phyloP scores from a whole-genome alignment of 23 tunicate genomes.

The Halocynthia roretzi region DNA sequence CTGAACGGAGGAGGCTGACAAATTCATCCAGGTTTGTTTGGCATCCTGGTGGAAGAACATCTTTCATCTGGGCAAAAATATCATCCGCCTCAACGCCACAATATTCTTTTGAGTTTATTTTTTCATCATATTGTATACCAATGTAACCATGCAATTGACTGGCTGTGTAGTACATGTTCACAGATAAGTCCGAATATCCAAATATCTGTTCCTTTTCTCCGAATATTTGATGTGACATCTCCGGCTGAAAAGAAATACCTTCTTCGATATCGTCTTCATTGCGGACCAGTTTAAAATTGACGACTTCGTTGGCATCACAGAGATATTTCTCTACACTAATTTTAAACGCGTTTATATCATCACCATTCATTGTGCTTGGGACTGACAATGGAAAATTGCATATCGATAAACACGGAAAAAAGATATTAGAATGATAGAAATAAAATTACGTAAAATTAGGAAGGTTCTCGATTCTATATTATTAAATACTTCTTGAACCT shows the following conservation, averaged over 20 bases:
- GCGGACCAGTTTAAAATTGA: slow-evolving; percentile 50
- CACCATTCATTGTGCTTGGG: slow-evolving; percentile 1
- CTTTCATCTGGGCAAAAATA: slow-evolving; percentile 42
- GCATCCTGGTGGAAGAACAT: slow-evolving; percentile 43
- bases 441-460: no score
- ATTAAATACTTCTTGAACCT: no score
- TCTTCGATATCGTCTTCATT: slow-evolving; percentile 39
- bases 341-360: slow-evolving; percentile 7
- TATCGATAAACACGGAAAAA: no score
- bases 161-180: slow-evolving; percentile 62
- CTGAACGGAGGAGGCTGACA: slow-evolving; percentile 29
- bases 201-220: slow-evolving; percentile 97
- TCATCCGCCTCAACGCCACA: slow-evolving; percentile 74
- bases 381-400: no score
- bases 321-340: slow-evolving; percentile 30
- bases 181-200: slow-evolving; percentile 57
- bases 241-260: slow-evolving; percentile 59
- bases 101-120: slow-evolving; percentile 34
- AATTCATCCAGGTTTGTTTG: slow-evolving; percentile 62
- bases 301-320: slow-evolving; percentile 53
- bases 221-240: slow-evolving; percentile 97
- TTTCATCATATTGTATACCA: slow-evolving; percentile 29
- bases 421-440: no score
- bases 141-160: slow-evolving; percentile 40
- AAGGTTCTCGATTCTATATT: no score